phyloP scores from a whole-genome alignment of 1,140 invertebrate genomes.

The Platorchestia sp. region DNA sequence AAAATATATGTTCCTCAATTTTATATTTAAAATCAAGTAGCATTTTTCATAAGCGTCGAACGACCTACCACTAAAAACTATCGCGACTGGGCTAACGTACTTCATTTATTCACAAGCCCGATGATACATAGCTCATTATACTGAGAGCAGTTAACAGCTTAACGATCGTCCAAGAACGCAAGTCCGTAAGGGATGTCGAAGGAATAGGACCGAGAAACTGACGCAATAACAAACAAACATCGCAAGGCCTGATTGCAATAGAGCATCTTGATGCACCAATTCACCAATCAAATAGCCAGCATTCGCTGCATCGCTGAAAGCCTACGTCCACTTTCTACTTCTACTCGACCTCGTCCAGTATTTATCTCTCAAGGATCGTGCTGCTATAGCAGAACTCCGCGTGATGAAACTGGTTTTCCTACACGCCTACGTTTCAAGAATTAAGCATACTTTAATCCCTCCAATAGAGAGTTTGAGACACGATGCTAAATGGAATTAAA shows the following conservation, averaged over 20 bases:
- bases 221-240: neutral
- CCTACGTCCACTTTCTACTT: constrained; percentile 13
- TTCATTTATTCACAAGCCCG: too few relatives aligned
- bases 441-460: too few relatives aligned
- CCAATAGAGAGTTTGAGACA: too few relatives aligned
- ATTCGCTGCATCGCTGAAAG: constrained; percentile 4
- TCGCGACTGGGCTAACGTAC: too few relatives aligned
- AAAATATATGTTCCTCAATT: too few relatives aligned
- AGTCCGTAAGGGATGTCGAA: too few relatives aligned
- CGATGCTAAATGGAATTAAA: too few relatives aligned
- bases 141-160: too few relatives aligned
- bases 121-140: neutral
- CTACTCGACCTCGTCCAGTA: neutral
- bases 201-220: neutral
- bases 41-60: too few relatives aligned
- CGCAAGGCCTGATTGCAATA: neutral
- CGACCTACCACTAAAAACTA: too few relatives aligned
- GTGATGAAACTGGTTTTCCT: neutral
- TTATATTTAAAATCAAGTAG: too few relatives aligned
- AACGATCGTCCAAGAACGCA: neutral
- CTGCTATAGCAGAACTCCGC: neutral
- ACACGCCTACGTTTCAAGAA: too few relatives aligned
- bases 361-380: neutral
- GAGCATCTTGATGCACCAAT: neutral
- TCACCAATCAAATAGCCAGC: neutral